A percentile compares a stretch with the other conserved stretches of the same genome.
These are phyloP conservation scores for Potorous gilbertii DNA, from an alignment of 2,797 vertebrate species.

Conservation along the genomic window DNA sequence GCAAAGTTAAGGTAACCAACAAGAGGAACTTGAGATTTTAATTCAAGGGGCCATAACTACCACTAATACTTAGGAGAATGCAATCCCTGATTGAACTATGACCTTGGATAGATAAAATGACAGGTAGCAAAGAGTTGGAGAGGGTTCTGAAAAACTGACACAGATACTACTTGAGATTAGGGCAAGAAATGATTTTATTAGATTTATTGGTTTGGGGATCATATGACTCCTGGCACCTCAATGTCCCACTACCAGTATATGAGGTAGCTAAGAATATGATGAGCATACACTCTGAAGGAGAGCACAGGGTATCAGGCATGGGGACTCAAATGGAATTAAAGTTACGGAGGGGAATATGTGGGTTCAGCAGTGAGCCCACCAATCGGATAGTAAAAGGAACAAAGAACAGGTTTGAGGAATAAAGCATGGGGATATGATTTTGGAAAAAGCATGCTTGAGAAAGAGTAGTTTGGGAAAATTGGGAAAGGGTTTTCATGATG, in stretches of 20 bases:
- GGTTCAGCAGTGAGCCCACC: background rate
- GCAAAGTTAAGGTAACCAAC: background rate
- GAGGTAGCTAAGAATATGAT: background rate
- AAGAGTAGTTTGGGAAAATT: background rate
- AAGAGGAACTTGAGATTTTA: background rate
- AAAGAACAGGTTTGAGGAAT: background rate
- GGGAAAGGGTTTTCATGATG: background rate
- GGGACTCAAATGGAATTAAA: background rate
- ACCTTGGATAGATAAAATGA: background rate
- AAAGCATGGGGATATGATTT: background rate
- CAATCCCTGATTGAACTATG: background rate
- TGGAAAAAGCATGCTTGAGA: background rate
- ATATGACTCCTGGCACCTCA: background rate
- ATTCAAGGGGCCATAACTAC: background rate
- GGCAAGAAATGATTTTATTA: background rate
- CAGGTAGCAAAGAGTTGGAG: background rate
- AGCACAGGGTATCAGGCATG: background rate
- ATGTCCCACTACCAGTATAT: background rate
- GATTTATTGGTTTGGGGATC: background rate
- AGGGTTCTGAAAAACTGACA: background rate
- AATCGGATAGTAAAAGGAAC: background rate
- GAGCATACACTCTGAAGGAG: background rate
- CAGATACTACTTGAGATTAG: background rate
- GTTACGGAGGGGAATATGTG: background rate
- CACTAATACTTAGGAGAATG: background rate